These are phyloP conservation scores for Scolopax rusticola DNA, from an alignment of 2,797 vertebrate species.

Conservation along the genomic window DNA sequence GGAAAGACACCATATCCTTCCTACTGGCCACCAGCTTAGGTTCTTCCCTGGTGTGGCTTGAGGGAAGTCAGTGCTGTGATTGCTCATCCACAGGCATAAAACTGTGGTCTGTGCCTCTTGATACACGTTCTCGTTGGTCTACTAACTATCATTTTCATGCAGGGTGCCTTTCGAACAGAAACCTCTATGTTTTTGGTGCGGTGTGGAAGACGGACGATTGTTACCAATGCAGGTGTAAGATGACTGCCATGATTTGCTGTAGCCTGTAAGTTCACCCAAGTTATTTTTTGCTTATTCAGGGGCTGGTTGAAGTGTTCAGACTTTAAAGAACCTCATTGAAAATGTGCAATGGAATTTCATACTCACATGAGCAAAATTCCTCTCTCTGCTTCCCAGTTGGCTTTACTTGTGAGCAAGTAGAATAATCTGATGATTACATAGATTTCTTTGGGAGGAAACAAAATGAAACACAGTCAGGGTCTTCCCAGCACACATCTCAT, in stretches of 20 bases:
- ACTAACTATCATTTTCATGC: neutral
- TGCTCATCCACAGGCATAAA: neutral
- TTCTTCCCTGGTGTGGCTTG: neutral
- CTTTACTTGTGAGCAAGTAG: neutral
- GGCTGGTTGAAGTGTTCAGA: neutral
- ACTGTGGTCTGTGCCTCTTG: neutral
- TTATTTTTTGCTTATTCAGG: neutral
- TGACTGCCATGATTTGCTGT: slow-evolving; percentile 60
- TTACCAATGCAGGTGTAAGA: slow-evolving; percentile 65
- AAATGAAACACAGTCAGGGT: neutral
- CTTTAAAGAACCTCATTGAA: neutral
- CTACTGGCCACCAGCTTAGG: neutral
- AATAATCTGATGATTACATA: neutral
- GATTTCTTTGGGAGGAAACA: neutral
- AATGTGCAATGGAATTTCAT: neutral
- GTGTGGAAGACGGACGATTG: slow-evolving; percentile 68
- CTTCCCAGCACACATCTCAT: neutral
- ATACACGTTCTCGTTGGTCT: neutral
- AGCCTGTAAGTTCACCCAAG: slow-evolving; percentile 60
- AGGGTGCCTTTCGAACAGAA: slow-evolving; percentile 67
- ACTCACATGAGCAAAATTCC: neutral
- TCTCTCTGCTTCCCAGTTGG: neutral
- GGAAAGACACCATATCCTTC: neutral
- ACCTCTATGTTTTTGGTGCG: slow-evolving; percentile 61
- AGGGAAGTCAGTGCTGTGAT: neutral